Evolutionary conservation across 2,113 vertebrate genomes (phyloP).

Genomic region (Dinomys branickii): DNA sequence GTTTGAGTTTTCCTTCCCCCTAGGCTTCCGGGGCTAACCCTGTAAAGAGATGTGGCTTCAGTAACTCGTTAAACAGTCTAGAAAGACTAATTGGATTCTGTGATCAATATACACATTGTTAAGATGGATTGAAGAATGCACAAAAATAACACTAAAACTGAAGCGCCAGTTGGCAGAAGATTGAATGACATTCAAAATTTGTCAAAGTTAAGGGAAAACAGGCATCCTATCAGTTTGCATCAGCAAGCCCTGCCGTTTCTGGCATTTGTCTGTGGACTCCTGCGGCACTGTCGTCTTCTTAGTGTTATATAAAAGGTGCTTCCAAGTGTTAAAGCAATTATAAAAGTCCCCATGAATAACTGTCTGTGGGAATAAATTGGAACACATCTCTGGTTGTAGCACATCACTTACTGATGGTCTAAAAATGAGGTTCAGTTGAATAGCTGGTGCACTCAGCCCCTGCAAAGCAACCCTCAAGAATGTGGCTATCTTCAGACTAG

Average conservation of each 20-base stretch:
- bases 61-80: not conserved
- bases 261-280: not conserved
- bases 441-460: not conserved
- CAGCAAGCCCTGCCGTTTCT: not conserved
- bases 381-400: not conserved
- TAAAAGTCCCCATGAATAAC: not conserved
- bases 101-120: not conserved
- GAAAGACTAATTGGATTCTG: not conserved
- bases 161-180: not conserved
- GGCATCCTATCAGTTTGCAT: not conserved
- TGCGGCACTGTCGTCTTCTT: not conserved
- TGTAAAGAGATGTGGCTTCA: not conserved
- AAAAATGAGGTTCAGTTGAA: not conserved
- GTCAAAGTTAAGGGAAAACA: conserved; percentile 34
- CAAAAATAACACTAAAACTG: not conserved
- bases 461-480: not conserved
- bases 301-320: not conserved
- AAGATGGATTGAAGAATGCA: not conserved
- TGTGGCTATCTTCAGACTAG: not conserved
- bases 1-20: not conserved
- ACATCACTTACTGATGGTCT: not conserved
- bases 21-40: not conserved
- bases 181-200: not conserved
- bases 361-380: not conserved
- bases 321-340: conserved; percentile 25